Evolutionary conservation across 2,888 invertebrate genomes (phyloP).

Genomic region (Meta bourneti): DNA sequence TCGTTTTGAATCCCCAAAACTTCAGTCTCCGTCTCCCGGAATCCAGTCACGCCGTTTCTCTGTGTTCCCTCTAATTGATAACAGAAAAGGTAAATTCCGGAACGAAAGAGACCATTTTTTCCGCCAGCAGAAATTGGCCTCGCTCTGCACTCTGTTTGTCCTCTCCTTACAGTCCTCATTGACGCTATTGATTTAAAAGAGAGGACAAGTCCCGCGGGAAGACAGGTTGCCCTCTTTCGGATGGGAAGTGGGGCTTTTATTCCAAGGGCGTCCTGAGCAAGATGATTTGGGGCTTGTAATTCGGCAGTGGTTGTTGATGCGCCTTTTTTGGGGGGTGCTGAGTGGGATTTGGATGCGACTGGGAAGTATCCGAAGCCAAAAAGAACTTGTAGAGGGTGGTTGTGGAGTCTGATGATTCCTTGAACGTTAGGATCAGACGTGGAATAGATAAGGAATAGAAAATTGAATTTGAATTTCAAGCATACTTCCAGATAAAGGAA

Average conservation of each 20-base stretch:
- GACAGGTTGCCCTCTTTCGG: conserved; percentile 44
- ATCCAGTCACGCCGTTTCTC: conserved; percentile 46
- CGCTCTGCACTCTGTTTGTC: conserved; percentile 39
- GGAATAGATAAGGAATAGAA: too few species aligned
- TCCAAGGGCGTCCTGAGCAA: conserved; percentile 20
- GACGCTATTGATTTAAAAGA: conserved; percentile 70
- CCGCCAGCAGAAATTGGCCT: conserved; percentile 47
- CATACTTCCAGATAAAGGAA: too few species aligned
- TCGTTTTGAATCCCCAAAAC: neutral
- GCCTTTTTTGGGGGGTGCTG: neutral
- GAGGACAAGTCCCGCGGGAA: conserved; percentile 32
- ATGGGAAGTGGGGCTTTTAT: conserved; percentile 51
- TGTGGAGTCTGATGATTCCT: too few species aligned
- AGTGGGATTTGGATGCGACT: neutral
- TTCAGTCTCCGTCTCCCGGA: neutral
- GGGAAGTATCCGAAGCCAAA: neutral
- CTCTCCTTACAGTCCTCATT: conserved; percentile 64
- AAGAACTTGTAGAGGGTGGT: neutral
- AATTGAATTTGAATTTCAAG: too few species aligned
- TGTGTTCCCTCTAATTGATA: conserved; percentile 66
- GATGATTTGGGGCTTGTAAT: neutral
- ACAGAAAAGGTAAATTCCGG: conserved; percentile 74
- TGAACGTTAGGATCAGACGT: too few species aligned
- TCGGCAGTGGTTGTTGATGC: neutral
- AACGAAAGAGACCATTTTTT: conserved; percentile 51